Base-by-base conservation (phyloP, 2,797 vertebrate genomes). In the Pyrocephalus nanus region DNA sequence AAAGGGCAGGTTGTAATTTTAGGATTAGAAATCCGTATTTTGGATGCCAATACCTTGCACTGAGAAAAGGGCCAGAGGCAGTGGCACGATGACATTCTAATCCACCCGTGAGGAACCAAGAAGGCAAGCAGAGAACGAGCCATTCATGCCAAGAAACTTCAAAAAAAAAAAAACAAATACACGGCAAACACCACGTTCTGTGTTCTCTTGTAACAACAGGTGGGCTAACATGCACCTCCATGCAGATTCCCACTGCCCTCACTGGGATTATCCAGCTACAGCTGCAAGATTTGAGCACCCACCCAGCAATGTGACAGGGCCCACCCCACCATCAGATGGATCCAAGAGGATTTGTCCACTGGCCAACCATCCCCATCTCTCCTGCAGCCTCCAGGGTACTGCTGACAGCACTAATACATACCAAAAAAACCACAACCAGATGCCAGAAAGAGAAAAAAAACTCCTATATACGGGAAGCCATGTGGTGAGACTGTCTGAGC, bases 181-280 rank as follows among this genome's bases (percentile, higher is more conserved):
- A 51, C n/a, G 11, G 4, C 43, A 34, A 75, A 27, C 40, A 75
- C 47, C 36, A 26, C 1, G 0, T 36, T 11, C 50, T 61, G 25
- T 21, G n/a, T 12, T 43, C 38, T 42, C 36, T 45, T 42, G 38
- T 60, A 57, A 50, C 23, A 90, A 36, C 0, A 20, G 23, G 34
- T 22, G 7, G 26, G 38, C 60, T 75, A 38, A 65, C 50, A 17
- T 0, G 0, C 8, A 25, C 6, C 29, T 30, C 45, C 0, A 0
- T 22, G 61, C 12, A 29, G 42, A 21, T 8, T 72, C 45, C 58
- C 73, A 30, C 48, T 12, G 7, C 50, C 32, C 69, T 64, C 6
- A 0, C 0, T 3, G 50, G 34, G 36, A 36, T 69, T 38, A 62
- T 66, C 61, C 75, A 77, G 58, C 66, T 38, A 26, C 16, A 93